Conservation (phyloP, 2,888 invertebrate genomes). For the Melinaea menophilus region DNA sequence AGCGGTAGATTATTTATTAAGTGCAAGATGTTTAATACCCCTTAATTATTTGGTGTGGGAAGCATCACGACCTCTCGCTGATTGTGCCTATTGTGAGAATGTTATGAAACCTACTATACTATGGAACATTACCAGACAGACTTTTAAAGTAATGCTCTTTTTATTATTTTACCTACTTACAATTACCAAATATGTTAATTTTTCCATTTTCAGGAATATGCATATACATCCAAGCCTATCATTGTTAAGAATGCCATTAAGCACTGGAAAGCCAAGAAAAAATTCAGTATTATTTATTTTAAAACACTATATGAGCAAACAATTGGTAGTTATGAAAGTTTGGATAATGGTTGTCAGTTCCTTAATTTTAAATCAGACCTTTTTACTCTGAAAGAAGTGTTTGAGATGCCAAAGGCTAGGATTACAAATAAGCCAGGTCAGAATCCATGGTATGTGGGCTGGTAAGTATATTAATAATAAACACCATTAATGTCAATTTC, state of each 20-base stretch:
- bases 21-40: slow-evolving; percentile 86
- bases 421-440: slow-evolving; percentile 79
- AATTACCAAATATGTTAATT: not conserved
- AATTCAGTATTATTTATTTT: slow-evolving; percentile 82
- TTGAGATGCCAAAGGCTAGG: slow-evolving; percentile 83
- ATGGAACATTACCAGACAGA: slow-evolving; percentile 81
- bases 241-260: slow-evolving; percentile 85
- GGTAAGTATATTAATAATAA: slow-evolving; percentile 75
- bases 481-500: not conserved
- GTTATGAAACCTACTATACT: slow-evolving; percentile 82
- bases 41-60: slow-evolving; percentile 93
- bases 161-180: not conserved
- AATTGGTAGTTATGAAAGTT: slow-evolving; percentile 84
- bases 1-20: slow-evolving; percentile 60
- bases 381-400: slow-evolving; percentile 85
- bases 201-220: slow-evolving; percentile 72
- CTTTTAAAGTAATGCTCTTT: slow-evolving; percentile 76
- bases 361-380: slow-evolving; percentile 91
- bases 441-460: slow-evolving; percentile 93
- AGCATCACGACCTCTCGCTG: slow-evolving; percentile 88
- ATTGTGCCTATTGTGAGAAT: slow-evolving; percentile 87
- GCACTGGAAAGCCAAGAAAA: slow-evolving; percentile 86
- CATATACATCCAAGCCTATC: slow-evolving; percentile 88
- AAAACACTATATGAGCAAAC: slow-evolving; percentile 82
- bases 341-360: slow-evolving; percentile 91